phyloP scores from a whole-genome alignment of 2,797 vertebrate genomes.

The Cryptoprocta ferox region DNA sequence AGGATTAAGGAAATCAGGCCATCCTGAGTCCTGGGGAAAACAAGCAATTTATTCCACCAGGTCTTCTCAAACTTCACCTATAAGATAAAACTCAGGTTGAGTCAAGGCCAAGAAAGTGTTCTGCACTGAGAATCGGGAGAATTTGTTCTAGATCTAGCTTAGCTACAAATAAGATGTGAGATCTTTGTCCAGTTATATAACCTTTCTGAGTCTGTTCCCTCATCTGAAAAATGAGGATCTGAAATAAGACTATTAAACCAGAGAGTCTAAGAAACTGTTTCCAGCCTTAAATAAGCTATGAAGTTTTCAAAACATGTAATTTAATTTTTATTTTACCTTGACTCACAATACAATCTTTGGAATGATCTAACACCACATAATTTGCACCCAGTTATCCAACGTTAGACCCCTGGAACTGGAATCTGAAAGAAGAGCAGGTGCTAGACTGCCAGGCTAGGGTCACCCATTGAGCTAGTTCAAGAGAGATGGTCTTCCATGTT shows the following conservation, averaged over 20 bases:
- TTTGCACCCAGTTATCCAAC: not conserved
- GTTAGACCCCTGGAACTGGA: not conserved
- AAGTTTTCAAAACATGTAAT: not conserved
- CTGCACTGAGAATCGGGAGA: not conserved
- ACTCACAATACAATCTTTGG: not conserved
- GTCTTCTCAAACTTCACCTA: not conserved
- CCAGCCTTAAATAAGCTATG: not conserved
- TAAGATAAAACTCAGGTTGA: not conserved
- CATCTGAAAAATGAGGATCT: not conserved
- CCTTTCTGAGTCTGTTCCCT: not conserved
- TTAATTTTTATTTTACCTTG: slow-evolving; percentile 32
- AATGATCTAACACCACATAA: not conserved
- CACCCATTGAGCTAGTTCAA: not conserved
- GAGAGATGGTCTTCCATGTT: not conserved
- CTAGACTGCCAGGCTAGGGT: not conserved
- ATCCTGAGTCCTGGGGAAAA: not conserved
- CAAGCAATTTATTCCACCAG: not conserved
- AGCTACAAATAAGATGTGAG: not conserved
- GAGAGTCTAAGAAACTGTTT: not conserved
- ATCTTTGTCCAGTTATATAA: not conserved
- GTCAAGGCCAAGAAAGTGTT: not conserved
- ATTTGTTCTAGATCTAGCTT: not conserved
- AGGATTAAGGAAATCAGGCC: not conserved
- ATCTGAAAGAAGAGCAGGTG: not conserved
- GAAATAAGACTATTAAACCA: not conserved